Conservation (phyloP, 2,113 vertebrate species). For the Lepus europaeus region DNA sequence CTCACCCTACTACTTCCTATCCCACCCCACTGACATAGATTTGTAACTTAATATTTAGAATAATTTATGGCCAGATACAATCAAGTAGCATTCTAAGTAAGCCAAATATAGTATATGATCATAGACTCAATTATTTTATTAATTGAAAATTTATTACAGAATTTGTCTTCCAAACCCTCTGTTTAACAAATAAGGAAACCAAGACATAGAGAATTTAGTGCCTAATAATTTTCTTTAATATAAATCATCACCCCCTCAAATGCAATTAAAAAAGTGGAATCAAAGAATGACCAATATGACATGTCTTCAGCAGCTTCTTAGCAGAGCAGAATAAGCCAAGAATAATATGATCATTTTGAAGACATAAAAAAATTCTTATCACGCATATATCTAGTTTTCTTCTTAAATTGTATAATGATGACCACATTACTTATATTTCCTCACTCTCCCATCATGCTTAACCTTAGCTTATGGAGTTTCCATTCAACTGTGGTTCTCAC, state of each 20-base stretch:
- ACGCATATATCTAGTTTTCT: constrained; percentile 30
- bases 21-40: not conserved
- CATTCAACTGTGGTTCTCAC: not conserved
- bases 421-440: not conserved
- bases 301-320: not conserved
- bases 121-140: not conserved
- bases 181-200: not conserved
- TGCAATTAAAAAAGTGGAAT: not conserved
- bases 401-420: not conserved
- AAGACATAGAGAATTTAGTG: not conserved
- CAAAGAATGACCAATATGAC: not conserved
- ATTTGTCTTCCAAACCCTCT: not conserved
- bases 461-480: not conserved
- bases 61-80: not conserved
- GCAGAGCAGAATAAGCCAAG: not conserved
- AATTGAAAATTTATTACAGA: not conserved
- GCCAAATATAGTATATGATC: not conserved
- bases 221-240: not conserved
- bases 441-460: not conserved
- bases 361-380: not conserved
- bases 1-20: not conserved
- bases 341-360: not conserved
- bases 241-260: not conserved
- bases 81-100: not conserved
- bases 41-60: not conserved